Conservation (phyloP, 2,888 invertebrate species). For the Anoncus sp. region DNA sequence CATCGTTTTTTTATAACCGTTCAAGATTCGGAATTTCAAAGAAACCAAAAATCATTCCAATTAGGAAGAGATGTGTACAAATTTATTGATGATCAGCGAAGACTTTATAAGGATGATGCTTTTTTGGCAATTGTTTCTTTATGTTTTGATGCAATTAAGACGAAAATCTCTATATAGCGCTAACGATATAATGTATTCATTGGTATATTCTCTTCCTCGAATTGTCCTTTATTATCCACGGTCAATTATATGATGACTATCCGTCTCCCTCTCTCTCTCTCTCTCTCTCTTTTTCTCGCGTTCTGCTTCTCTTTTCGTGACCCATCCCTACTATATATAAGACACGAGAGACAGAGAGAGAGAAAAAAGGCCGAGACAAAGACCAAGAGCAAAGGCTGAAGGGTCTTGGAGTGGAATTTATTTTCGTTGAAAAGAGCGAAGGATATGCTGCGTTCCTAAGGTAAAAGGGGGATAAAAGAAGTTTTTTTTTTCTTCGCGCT, state of each 20-base stretch:
- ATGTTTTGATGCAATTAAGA: constrained; percentile 54
- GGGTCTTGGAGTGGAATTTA: constrained; percentile 48
- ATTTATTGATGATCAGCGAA: constrained; percentile 21
- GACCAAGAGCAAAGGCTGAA: constrained; percentile 6
- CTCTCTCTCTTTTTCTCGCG: background rate
- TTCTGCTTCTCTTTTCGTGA: constrained; percentile 38
- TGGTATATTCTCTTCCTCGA: constrained; percentile 48
- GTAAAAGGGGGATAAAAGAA: constrained; percentile 39
- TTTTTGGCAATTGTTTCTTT: constrained; percentile 36
- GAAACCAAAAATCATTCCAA: constrained; percentile 11
- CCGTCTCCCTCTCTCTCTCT: constrained; percentile 15
- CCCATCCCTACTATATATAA: constrained; percentile 40
- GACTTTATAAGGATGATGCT: constrained; percentile 24
- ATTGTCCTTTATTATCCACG: constrained; percentile 60
- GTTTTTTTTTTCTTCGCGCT: constrained; percentile 18
- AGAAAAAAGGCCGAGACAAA: constrained; percentile 3
- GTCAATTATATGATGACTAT: constrained; percentile 54
- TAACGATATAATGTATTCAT: constrained; percentile 31
- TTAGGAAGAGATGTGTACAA: background rate
- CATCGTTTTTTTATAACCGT: background rate
- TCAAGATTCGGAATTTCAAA: background rate
- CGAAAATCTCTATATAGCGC: constrained; percentile 16
- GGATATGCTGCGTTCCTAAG: constrained; percentile 19
- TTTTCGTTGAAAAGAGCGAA: constrained; percentile 44
- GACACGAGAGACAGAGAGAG: constrained; percentile 7